These are phyloP conservation scores for Calameuta filiformis DNA, from an alignment of 2,888 invertebrate species.

Conservation along the genomic window DNA sequence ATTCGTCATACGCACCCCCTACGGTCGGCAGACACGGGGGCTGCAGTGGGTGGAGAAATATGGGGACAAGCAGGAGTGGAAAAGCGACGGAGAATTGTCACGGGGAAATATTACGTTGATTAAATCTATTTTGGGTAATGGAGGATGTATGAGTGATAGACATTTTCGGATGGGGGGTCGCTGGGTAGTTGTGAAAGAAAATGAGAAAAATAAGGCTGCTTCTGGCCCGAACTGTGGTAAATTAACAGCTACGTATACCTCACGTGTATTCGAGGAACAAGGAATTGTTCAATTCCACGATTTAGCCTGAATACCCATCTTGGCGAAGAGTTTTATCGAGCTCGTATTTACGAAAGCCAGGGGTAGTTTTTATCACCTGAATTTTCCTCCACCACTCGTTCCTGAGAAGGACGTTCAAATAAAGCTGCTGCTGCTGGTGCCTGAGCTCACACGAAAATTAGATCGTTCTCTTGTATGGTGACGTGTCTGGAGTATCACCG, in stretches of 20 bases:
- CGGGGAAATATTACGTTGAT: slow-evolving; percentile 45
- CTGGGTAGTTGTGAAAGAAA: slow-evolving; percentile 17
- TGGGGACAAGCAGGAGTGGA: slow-evolving; percentile 13
- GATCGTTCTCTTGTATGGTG: neutral
- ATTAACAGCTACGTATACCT: neutral
- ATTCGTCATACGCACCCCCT: slow-evolving; percentile 52
- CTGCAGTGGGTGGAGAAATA: slow-evolving; percentile 5
- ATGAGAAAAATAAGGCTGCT: slow-evolving; percentile 29
- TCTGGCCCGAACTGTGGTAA: neutral
- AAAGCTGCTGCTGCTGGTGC: neutral
- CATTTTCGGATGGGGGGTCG: slow-evolving; percentile 17
- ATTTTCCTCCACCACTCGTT: neutral
- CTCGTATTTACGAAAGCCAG: neutral
- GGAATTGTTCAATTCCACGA: neutral
- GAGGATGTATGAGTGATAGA: slow-evolving; percentile 49
- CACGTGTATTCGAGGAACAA: neutral
- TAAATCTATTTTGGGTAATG: slow-evolving; percentile 56
- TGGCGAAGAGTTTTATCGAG: neutral
- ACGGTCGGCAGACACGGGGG: slow-evolving; percentile 9
- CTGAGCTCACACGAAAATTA: neutral
- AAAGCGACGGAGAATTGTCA: slow-evolving; percentile 34
- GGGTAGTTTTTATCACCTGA: neutral
- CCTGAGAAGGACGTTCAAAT: neutral
- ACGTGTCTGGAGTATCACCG: neutral
- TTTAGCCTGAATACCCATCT: neutral